Percentiles rank a stretch among this genome's conserved stretches.
phyloP scores from a whole-genome alignment of 2,888 invertebrate species.

The Xiphydria camelus region DNA sequence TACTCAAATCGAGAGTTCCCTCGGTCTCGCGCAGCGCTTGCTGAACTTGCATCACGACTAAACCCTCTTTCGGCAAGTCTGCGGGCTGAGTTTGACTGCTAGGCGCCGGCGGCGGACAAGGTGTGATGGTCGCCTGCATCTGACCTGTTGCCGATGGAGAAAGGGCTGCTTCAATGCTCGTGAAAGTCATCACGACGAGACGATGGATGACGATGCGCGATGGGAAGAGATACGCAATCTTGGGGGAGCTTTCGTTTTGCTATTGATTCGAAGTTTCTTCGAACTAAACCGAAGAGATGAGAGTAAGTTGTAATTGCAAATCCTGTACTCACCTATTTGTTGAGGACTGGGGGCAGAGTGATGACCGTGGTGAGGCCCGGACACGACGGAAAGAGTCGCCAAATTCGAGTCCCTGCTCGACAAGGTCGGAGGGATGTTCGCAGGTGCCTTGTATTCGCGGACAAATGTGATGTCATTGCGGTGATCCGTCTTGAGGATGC shows the following conservation, averaged over 20 bases:
- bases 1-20: slow-evolving; percentile 75
- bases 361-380: slow-evolving; percentile 52
- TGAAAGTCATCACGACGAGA: no score
- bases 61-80: slow-evolving; percentile 66
- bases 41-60: slow-evolving; percentile 66
- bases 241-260: no score
- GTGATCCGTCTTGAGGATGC: slow-evolving; percentile 64
- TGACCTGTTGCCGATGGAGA: slow-evolving; percentile 34
- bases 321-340: slow-evolving; percentile 43
- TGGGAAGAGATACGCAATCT: no score
- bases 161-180: no score
- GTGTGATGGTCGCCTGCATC: slow-evolving; percentile 69
- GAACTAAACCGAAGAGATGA: no score
- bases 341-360: slow-evolving; percentile 52
- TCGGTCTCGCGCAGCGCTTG: slow-evolving; percentile 65
- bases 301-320: no score
- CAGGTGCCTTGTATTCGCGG: slow-evolving; percentile 59
- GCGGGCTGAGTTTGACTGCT: slow-evolving; percentile 51
- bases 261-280: no score
- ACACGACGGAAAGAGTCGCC: slow-evolving; percentile 73
- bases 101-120: slow-evolving; percentile 60
- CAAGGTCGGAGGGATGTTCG: slow-evolving; percentile 44
- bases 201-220: no score
- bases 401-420: slow-evolving; percentile 56
- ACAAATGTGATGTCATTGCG: slow-evolving; percentile 62